Conservation (phyloP, 2,113 vertebrate genomes). For the Labrus mixtus region DNA sequence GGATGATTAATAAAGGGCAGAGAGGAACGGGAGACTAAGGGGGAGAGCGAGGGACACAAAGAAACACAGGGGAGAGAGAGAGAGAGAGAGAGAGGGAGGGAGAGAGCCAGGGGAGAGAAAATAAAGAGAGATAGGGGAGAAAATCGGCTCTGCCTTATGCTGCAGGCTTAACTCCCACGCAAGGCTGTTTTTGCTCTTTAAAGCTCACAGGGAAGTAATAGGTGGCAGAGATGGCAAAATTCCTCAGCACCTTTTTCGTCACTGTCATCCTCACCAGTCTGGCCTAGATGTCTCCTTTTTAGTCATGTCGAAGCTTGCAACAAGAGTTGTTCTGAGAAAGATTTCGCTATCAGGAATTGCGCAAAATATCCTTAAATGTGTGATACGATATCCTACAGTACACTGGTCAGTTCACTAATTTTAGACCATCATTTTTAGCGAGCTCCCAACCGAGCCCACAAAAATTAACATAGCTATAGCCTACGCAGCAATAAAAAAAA, state of each 20-base stretch:
- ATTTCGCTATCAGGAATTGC: not conserved
- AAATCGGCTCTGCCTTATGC: slow-evolving; percentile 59
- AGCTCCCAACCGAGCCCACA: no score
- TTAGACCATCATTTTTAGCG: no score
- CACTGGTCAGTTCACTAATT: no score
- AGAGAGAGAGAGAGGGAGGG: slow-evolving; percentile 29
- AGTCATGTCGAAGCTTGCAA: not conserved
- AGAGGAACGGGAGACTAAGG: slow-evolving; percentile 43
- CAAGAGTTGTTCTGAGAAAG: not conserved
- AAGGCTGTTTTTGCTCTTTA: slow-evolving; percentile 57
- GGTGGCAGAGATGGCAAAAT: slow-evolving; percentile 45
- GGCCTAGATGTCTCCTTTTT: slow-evolving; percentile 8
- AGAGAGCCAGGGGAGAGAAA: slow-evolving; percentile 5
- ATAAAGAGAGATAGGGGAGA: slow-evolving; percentile 27
- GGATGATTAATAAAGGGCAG: slow-evolving; percentile 80
- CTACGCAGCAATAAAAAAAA: no score
- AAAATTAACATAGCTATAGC: no score
- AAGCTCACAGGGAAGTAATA: slow-evolving; percentile 58
- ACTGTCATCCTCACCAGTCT: slow-evolving; percentile 21
- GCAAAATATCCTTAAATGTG: no score
- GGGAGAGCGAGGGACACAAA: slow-evolving; percentile 22
- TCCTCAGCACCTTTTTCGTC: slow-evolving; percentile 32
- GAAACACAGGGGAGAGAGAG: slow-evolving; percentile 22
- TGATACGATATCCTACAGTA: no score
- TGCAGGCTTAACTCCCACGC: slow-evolving; percentile 65